Evolutionary conservation across 2,113 vertebrate genomes (phyloP).

Genomic region (Muscicapa adusta): DNA sequence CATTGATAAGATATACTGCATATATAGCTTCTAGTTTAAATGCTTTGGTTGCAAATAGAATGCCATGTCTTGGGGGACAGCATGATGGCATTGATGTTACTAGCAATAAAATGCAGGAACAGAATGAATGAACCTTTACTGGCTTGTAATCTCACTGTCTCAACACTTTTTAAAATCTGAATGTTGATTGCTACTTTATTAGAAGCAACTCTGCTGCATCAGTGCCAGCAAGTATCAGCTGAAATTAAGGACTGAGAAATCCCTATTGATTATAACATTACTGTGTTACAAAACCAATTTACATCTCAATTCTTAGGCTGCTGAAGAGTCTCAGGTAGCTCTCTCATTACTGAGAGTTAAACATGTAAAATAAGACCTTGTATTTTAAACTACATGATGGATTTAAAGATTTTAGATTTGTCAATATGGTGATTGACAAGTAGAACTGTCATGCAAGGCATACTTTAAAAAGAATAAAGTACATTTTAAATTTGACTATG

Average conservation of each 20-base stretch:
- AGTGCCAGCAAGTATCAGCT: not conserved
- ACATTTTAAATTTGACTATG: not conserved
- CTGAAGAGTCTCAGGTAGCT: not conserved
- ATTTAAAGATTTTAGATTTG: slow-evolving; percentile 16
- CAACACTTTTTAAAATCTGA: not conserved
- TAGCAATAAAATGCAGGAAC: not conserved
- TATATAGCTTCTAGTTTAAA: not conserved
- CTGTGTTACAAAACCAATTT: not conserved
- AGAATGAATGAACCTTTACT: not conserved
- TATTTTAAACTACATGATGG: not conserved
- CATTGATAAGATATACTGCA: not conserved
- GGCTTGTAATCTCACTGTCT: not conserved
- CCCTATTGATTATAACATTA: slow-evolving; percentile 47
- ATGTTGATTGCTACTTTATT: not conserved
- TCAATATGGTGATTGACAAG: not conserved
- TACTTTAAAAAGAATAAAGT: not conserved
- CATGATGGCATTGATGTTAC: not conserved
- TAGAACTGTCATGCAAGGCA: not conserved
- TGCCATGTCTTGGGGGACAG: not conserved
- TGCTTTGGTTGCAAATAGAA: not conserved
- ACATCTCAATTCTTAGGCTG: not conserved
- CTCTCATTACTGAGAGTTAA: not conserved
- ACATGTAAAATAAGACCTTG: not conserved
- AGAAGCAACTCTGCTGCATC: not conserved
- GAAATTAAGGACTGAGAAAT: slow-evolving; percentile 42